Evolutionary conservation across 1,140 invertebrate genomes (phyloP), one percentile per base, ranked within the genome.

Genomic region (Zaprionus kolodkinae): DNA sequence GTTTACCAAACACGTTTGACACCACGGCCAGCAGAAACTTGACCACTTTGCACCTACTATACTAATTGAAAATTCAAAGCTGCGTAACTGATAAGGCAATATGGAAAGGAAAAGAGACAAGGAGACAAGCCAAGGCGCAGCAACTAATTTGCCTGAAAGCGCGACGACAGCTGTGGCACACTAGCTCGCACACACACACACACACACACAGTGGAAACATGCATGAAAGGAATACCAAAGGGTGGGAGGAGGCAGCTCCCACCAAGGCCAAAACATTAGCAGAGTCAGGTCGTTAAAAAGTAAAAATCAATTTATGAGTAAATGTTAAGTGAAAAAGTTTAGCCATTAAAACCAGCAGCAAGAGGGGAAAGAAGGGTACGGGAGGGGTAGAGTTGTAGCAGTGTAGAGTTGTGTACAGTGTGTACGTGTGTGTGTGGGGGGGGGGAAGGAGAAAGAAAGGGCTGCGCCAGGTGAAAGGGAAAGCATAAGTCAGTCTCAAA

Each of bases 271-370:
- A 33, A 63, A 50, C 71, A 72, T 76, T 72, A 69, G 76, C 66
- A 69, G 56, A 62, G 59, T 25, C 74, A 79, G 74, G 75, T 89
- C 85, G 81, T 89, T 89, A 89, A 89, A 89, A 89, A 89, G 85
- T 89, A 89, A 89, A 90, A 89, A 89, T 89, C 86, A 89, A 89
- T 89, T 89, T 89, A 89, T 89, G 85, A 90, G 86, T 89, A 79
- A 89, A 89, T 77, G 86, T 89, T 89, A 89, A 89, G 85, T 89
- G 85, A 89, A 89, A 89, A 89, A 89, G 78, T 89, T 89, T 89
- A 89, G 72, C 85, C 85, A 89, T 89, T 89, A 89, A 89, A 87
- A 78, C 73, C 57, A 54, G 54, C 43, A 25, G 27, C 50, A 43
- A 27, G n/a, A 35, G 7, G 11, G 15, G 35, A 0, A 0, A 3